Evolutionary conservation across 1,140 invertebrate genomes (phyloP).

Genomic region (Nephila pilipes): DNA sequence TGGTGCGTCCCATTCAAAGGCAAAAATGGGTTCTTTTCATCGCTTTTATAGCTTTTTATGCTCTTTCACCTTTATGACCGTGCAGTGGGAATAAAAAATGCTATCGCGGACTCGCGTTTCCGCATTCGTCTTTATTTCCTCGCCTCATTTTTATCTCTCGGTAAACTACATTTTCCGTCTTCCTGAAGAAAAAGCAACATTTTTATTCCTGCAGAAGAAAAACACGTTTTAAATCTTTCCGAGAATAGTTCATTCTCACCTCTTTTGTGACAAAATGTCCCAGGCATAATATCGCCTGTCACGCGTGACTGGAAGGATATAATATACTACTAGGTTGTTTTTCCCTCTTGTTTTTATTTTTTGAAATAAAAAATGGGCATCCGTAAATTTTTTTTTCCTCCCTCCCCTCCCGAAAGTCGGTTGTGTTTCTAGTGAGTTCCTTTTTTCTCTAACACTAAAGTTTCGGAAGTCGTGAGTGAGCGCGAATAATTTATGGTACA

Average conservation of each 20-base stretch:
- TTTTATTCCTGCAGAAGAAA: slow-evolving; percentile 12
- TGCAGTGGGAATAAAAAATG: slow-evolving; percentile 24
- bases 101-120: neutral
- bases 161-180: slow-evolving; percentile 34
- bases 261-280: slow-evolving; percentile 24
- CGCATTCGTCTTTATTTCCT: slow-evolving; percentile 55
- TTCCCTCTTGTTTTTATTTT: neutral
- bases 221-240: slow-evolving; percentile 27
- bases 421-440: neutral
- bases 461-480: neutral
- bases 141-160: slow-evolving; percentile 17
- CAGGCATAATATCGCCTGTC: slow-evolving; percentile 14
- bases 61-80: slow-evolving; percentile 58
- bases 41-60: slow-evolving; percentile 66
- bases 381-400: neutral
- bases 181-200: neutral
- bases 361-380: neutral
- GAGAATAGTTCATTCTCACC: slow-evolving; percentile 22
- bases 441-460: neutral
- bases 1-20: slow-evolving; percentile 41
- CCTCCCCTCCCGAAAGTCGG: neutral
- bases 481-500: neutral
- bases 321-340: neutral
- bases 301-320: neutral
- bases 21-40: slow-evolving; percentile 50